Evolutionary conservation across 2,888 invertebrate species (phyloP), one percentile per base, ranked within the genome.

Genomic region (Clistopyga incitator): DNA sequence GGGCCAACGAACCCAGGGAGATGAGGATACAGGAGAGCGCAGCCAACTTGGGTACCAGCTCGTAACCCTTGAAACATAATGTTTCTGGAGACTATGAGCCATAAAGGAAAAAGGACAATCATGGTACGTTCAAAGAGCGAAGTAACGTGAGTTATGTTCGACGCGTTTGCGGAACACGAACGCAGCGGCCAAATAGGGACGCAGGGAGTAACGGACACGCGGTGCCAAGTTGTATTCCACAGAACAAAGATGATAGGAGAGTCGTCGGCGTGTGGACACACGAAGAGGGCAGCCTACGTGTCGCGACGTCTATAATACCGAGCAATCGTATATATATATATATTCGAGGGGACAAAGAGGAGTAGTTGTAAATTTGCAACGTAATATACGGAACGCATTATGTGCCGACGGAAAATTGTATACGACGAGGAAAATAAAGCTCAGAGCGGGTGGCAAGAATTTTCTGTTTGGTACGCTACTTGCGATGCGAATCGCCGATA

Each of bases 401-500:
- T 74, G 34, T 70, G 74, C 74, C 59, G 74, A 70, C 68, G 15
- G 67, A 64, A 74, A 78, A 82, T 42, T 68, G 13, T 65, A 68
- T 65, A n/a, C n/a, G 77, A 61, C n/a, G 11, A n/a, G 47, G 67
- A 3, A 20, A 70, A 78, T 78, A 61, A 74, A 78, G 68, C 59
- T 25, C 34, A 47, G 4, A 38, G 67, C 76, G 64, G 20, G 45
- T 72, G 78, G 29, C 59, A 47, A 70, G 23, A 29, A 72, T 34
- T 72, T 34, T 29, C 61, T 68, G 74, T 45, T 29, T 72, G 56
- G 64, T 34, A 18, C 59, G 82, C 82, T 75, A 82, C 82, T 78
- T 56, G 82, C 78, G 78, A 82, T 82, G 74, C 82, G 74, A n/a
- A 78, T 72, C 82, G 78, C 72, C 82, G 82, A 82, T 82, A 82